phyloP scores from a whole-genome alignment of 2,113 vertebrate genomes.

The Neolamprologus toae region DNA sequence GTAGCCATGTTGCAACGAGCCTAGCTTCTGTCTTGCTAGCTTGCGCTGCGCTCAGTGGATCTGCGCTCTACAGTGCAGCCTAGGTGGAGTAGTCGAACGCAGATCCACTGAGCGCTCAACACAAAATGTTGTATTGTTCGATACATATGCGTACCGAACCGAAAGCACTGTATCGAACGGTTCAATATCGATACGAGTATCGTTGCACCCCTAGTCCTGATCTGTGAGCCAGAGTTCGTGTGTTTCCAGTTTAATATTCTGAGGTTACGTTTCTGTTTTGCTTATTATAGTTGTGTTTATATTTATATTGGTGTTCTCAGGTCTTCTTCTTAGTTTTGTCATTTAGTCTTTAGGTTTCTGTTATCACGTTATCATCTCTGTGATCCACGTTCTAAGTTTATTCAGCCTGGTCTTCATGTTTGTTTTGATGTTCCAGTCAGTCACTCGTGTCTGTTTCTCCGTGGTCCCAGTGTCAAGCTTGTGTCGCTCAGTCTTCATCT shows the following conservation, averaged over 20 bases:
- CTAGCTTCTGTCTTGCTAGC: no score
- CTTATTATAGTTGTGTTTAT: not conserved
- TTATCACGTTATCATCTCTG: not conserved
- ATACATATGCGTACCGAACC: no score
- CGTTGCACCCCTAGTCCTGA: not conserved
- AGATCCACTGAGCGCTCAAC: no score
- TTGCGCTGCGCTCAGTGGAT: no score
- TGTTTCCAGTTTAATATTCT: not conserved
- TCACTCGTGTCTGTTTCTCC: rapidly evolving
- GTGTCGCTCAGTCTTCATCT: not conserved
- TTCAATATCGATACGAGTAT: no score
- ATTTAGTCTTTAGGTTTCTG: not conserved
- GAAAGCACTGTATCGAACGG: no score
- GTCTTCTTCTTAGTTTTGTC: not conserved
- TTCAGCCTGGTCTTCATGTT: not conserved
- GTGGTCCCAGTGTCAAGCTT: rapidly evolving
- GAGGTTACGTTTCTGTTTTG: not conserved
- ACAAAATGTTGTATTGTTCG: no score
- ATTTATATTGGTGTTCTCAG: not conserved
- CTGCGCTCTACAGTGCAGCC: no score
- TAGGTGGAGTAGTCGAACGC: no score
- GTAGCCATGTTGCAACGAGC: no score
- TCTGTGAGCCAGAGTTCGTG: not conserved
- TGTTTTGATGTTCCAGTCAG: not conserved
- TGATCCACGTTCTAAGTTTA: not conserved